Percentiles rank a stretch among this genome's conserved stretches.
These are phyloP conservation scores for Hydropsyche tenuis DNA, from an alignment of 1,140 invertebrate genomes.

Conservation along the genomic window DNA sequence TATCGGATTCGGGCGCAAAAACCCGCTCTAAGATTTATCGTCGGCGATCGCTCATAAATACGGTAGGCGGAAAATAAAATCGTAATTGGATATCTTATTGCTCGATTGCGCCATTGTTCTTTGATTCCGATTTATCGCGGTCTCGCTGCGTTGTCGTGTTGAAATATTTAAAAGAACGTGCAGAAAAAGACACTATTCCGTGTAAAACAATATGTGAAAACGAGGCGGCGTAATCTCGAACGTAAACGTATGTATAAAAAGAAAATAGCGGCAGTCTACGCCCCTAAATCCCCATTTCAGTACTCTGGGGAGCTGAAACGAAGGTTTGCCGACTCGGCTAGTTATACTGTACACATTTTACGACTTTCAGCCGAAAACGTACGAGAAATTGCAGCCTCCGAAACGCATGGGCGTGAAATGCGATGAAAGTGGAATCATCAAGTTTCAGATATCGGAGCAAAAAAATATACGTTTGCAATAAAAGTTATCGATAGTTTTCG, in stretches of 20 bases:
- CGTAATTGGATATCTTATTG: too few species aligned
- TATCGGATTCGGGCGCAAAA: too few species aligned
- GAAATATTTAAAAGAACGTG: too few species aligned
- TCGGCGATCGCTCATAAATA: too few species aligned
- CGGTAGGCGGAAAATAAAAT: too few species aligned
- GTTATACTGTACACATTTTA: constrained; percentile 27
- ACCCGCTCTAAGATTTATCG: too few species aligned
- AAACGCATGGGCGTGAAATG: constrained; percentile 27
- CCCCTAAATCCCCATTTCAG: constrained; percentile 24
- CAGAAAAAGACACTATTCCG: too few species aligned
- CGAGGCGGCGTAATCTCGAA: constrained; percentile 17
- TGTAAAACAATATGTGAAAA: constrained; percentile 23
- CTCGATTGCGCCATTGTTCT: too few species aligned
- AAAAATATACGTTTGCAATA: not conserved
- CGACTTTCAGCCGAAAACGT: constrained; percentile 19
- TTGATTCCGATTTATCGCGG: too few species aligned
- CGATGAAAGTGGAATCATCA: constrained; percentile 16
- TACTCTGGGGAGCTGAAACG: constrained; percentile 22
- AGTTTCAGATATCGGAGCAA: not conserved
- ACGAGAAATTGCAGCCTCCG: constrained; percentile 12
- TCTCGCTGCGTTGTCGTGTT: too few species aligned
- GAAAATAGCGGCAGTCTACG: constrained; percentile 19
- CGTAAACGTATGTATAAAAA: constrained; percentile 23
- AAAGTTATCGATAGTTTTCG: not conserved
- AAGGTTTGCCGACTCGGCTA: constrained; percentile 8